A percentile compares a stretch with the other conserved stretches of the same genome.
phyloP scores from a whole-genome alignment of 2,888 invertebrate genomes.

The Drosophila antonietae region DNA sequence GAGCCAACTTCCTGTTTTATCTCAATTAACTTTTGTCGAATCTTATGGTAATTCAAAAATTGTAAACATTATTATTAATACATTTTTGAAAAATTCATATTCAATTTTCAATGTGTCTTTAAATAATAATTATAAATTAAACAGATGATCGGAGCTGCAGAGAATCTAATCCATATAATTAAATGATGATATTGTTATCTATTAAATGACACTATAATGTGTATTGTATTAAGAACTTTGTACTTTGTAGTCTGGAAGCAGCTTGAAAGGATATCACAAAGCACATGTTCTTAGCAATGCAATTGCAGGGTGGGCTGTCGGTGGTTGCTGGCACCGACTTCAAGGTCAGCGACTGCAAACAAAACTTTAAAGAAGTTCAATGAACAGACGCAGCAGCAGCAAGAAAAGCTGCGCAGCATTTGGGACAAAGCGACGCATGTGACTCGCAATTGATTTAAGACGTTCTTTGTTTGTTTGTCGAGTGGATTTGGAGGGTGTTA shows the following conservation, averaged over 20 bases:
- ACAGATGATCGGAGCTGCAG: no score
- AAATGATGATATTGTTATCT: no score
- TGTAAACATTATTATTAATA: no score
- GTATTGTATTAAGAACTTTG: background rate
- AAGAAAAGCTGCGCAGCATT: conserved; percentile 52
- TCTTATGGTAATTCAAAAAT: no score
- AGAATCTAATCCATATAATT: no score
- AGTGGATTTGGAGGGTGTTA: background rate
- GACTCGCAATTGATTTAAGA: conserved; percentile 35
- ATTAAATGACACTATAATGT: no score
- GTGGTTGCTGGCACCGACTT: conserved; percentile 19
- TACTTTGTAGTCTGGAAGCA: no score
- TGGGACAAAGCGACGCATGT: conserved; percentile 43
- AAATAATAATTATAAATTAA: no score
- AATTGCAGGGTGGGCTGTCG: background rate
- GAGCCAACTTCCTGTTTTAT: background rate
- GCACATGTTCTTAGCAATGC: background rate
- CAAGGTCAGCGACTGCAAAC: conserved; percentile 67
- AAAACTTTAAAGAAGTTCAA: conserved; percentile 50
- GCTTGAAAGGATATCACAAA: background rate
- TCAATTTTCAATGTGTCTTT: no score
- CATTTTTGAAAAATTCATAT: no score
- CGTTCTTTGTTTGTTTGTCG: conserved; percentile 42
- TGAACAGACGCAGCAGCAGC: conserved; percentile 50
- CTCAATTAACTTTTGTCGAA: background rate